These are phyloP conservation scores for Valencia hispanica DNA, from an alignment of 2,797 vertebrate genomes.

Conservation along the genomic window DNA sequence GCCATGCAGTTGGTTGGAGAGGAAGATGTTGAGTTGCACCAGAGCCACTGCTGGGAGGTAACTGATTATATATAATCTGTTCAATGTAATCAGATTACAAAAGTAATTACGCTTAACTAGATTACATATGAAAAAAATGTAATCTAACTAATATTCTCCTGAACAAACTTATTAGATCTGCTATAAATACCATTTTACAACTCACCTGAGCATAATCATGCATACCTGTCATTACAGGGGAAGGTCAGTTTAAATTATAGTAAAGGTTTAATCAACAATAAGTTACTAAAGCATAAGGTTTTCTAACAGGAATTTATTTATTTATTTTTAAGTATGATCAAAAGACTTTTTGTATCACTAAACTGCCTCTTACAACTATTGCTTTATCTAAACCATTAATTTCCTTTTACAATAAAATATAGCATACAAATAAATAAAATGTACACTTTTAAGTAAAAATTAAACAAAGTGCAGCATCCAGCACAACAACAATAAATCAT, in stretches of 20 bases:
- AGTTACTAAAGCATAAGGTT: not conserved
- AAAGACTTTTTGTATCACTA: not conserved
- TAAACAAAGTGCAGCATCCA: not conserved
- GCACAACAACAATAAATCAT: not conserved
- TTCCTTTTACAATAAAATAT: not conserved
- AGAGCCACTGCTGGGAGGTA: not conserved
- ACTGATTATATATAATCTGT: constrained; percentile 3
- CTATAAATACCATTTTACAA: constrained; percentile 1
- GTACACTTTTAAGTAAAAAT: not conserved
- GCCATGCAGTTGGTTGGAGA: constrained; percentile 52
- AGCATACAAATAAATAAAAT: not conserved
- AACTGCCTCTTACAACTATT: not conserved
- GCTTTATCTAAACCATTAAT: not conserved
- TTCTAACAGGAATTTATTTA: not conserved
- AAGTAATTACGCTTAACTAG: constrained; percentile 1
- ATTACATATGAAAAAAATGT: constrained; percentile 4
- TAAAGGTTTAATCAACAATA: not conserved
- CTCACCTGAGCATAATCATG: not conserved
- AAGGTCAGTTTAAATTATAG: not conserved
- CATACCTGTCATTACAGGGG: not conserved
- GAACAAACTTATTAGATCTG: not conserved
- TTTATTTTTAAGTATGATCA: not conserved
- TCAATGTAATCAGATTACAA: constrained; percentile 2
- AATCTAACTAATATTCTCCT: not conserved
- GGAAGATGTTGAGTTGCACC: constrained; percentile 43